Percentiles rank a stretch among this genome's conserved stretches.
phyloP scores from a whole-genome alignment of 2,888 invertebrate genomes.

The Trachelus stipa region DNA sequence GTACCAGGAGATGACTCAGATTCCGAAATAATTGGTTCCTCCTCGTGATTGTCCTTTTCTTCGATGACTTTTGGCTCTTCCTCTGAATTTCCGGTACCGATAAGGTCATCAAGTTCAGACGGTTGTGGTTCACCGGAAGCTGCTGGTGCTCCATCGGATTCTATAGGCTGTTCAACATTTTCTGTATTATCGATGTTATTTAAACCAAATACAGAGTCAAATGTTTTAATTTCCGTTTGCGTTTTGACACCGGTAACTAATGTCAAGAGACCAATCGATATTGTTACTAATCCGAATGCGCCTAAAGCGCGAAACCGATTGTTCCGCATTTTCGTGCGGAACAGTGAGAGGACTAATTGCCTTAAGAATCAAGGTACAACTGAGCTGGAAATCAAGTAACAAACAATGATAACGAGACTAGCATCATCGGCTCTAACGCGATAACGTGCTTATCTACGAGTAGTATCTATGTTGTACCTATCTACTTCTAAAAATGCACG shows the following conservation, averaged over 20 bases:
- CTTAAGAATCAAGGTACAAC: conserved; percentile 37
- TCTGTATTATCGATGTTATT: conserved; percentile 13
- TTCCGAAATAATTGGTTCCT: background rate
- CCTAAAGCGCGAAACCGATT: background rate
- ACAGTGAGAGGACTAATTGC: conserved; percentile 33
- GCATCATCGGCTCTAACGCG: conserved; percentile 52
- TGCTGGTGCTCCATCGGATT: background rate
- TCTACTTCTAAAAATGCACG: conserved; percentile 1
- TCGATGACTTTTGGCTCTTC: conserved; percentile 1
- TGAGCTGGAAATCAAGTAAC: conserved; percentile 30
- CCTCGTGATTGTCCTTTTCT: conserved; percentile 9
- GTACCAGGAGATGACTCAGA: background rate
- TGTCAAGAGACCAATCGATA: background rate
- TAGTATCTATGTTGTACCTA: conserved; percentile 31
- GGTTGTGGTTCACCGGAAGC: background rate
- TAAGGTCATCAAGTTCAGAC: conserved; percentile 44
- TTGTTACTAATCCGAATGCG: background rate
- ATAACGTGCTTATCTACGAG: conserved; percentile 50
- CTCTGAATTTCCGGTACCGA: conserved; percentile 2
- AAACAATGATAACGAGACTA: conserved; percentile 44
- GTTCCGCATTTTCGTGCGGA: conserved; percentile 3
- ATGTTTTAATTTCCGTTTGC: conserved; percentile 36
- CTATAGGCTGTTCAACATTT: conserved; percentile 12
- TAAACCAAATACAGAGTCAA: conserved; percentile 49
- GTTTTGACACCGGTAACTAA: conserved; percentile 15